Evolutionary conservation across 92 coral and sea anemone species (phyloP).

Genomic region (Phenganax marumi): DNA sequence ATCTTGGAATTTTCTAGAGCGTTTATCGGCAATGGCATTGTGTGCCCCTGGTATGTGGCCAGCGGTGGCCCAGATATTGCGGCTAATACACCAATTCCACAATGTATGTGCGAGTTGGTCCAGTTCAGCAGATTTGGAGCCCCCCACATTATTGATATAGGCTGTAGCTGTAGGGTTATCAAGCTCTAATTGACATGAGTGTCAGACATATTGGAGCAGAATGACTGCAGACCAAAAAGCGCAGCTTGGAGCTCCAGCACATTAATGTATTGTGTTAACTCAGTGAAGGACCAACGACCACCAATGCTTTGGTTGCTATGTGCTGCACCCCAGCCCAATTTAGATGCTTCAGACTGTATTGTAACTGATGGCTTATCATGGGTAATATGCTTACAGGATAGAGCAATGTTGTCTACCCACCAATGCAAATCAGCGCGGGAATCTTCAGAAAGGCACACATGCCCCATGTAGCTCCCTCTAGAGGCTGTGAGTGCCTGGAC

Average conservation of each 20-base stretch:
- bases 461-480: slow-evolving; percentile 24
- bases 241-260: slow-evolving; percentile 61
- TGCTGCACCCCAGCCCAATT: slow-evolving; percentile 62
- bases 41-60: slow-evolving; percentile 58
- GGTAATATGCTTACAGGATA: slow-evolving; percentile 36
- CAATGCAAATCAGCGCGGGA: slow-evolving; percentile 29
- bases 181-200: slow-evolving; percentile 49
- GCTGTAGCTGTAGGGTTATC: slow-evolving; percentile 63
- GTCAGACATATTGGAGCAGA: slow-evolving; percentile 22
- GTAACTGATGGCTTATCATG: slow-evolving; percentile 50
- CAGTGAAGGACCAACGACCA: slow-evolving; percentile 56
- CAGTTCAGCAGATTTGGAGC: slow-evolving; percentile 57
- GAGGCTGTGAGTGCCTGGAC: slow-evolving; percentile 25
- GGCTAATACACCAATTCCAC: slow-evolving; percentile 63
- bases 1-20: slow-evolving; percentile 59
- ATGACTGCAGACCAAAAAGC: slow-evolving; percentile 58
- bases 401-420: slow-evolving; percentile 54
- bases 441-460: slow-evolving; percentile 13
- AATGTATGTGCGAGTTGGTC: slow-evolving; percentile 48
- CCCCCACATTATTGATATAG: slow-evolving; percentile 59
- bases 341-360: slow-evolving; percentile 64
- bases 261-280: slow-evolving; percentile 53
- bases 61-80: slow-evolving; percentile 61
- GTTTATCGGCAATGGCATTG: slow-evolving; percentile 51
- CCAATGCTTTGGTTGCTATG: slow-evolving; percentile 44